Conservation (phyloP, 2,797 vertebrate species). For the Sibirionetta formosa region DNA sequence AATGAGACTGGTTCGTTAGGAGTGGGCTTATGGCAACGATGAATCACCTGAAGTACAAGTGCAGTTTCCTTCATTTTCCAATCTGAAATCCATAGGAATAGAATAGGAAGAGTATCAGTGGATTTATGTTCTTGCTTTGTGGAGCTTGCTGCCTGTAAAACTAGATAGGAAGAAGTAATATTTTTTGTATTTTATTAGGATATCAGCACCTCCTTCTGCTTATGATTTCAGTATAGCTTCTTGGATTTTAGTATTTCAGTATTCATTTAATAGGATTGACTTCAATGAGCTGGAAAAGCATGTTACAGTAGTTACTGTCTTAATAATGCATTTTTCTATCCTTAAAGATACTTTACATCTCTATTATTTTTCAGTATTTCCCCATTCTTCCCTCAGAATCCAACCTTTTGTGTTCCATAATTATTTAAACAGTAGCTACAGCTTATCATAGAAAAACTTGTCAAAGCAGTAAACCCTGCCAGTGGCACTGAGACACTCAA, state of each 20-base stretch:
- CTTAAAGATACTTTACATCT: neutral
- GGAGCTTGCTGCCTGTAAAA: conserved; percentile 29
- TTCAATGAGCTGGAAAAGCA: conserved; percentile 32
- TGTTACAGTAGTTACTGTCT: neutral
- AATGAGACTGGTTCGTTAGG: neutral
- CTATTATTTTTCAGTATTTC: neutral
- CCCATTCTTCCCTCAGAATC: neutral
- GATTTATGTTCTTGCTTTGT: conserved; percentile 23
- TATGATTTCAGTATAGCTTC: neutral
- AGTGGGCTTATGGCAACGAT: neutral
- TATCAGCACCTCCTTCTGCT: neutral
- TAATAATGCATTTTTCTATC: neutral
- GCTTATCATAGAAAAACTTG: neutral
- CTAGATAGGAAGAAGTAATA: conserved; percentile 12
- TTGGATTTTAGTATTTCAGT: conserved; percentile 23
- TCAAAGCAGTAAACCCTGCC: neutral
- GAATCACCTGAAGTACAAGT: neutral
- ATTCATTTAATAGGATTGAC: neutral
- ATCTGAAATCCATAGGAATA: neutral
- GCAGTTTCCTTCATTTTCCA: neutral
- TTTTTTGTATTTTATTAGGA: conserved; percentile 6
- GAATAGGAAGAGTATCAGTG: neutral
- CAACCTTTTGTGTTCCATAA: neutral
- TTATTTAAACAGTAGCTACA: conserved; percentile 4
- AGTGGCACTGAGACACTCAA: neutral